phyloP scores from a whole-genome alignment of 2,113 vertebrate genomes.

The Embiotoca jacksoni region DNA sequence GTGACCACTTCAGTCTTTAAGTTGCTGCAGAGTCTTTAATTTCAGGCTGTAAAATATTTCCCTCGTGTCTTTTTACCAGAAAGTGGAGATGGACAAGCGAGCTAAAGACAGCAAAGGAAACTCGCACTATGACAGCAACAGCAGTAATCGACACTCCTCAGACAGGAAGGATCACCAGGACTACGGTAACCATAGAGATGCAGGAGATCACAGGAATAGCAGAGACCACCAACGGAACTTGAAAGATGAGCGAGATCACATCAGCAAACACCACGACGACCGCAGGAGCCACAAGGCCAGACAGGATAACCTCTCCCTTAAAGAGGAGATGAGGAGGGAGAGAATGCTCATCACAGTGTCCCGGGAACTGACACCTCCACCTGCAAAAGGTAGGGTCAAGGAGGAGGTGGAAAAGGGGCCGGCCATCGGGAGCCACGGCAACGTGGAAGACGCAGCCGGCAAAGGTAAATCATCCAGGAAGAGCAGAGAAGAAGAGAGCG shows the following conservation, averaged over 20 bases:
- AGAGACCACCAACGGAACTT: constrained; percentile 20
- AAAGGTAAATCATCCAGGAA: constrained; percentile 9
- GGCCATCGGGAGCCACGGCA: not conserved
- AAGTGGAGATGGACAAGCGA: constrained; percentile 8
- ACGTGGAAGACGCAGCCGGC: not conserved
- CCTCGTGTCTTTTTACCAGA: constrained; percentile 13
- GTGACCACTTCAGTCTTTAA: too few relatives aligned
- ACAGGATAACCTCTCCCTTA: constrained; percentile 42
- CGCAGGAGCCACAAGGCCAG: not conserved
- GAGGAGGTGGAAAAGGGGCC: constrained; percentile 36
- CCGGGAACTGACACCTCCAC: constrained; percentile 18
- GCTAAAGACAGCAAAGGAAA: constrained; percentile 32
- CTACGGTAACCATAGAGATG: not conserved
- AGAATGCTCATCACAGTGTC: constrained; percentile 73
- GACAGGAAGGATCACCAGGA: constrained; percentile 40
- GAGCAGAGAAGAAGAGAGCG: not conserved
- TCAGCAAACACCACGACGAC: not conserved
- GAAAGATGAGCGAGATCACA: constrained; percentile 19
- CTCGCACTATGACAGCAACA: not conserved
- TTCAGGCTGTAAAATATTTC: not conserved
- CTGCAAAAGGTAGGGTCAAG: constrained; percentile 2
- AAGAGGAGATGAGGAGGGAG: constrained; percentile 71
- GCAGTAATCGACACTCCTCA: not conserved
- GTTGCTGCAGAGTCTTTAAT: not conserved
- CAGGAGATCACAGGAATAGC: constrained; percentile 14